Conservation (phyloP, 2,797 vertebrate genomes). For the Anniella stebbinsi region DNA sequence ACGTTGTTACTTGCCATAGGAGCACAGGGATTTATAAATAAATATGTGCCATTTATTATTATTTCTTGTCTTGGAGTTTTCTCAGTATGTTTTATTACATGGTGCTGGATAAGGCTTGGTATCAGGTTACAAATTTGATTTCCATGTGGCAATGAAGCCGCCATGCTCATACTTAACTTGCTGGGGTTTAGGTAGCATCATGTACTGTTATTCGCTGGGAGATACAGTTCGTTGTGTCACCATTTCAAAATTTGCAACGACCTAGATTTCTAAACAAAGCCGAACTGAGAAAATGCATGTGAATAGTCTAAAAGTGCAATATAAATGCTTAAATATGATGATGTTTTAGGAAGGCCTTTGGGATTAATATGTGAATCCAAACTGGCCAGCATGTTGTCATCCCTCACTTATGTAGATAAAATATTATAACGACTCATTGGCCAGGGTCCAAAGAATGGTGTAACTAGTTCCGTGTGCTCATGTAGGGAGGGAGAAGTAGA, state of each 20-base stretch:
- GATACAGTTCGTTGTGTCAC: not conserved
- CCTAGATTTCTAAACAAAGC: not conserved
- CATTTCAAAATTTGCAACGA: not conserved
- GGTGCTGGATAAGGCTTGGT: not conserved
- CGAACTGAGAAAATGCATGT: not conserved
- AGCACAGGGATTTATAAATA: not conserved
- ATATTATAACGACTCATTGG: conserved; percentile 19
- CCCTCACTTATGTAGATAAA: conserved; percentile 15
- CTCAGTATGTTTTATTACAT: not conserved
- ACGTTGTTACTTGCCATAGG: not conserved
- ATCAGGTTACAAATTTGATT: not conserved
- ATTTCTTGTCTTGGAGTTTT: not conserved
- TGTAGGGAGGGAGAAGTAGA: not conserved
- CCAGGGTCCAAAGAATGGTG: not conserved
- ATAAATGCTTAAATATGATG: conserved; percentile 1
- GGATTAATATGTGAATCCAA: conserved; percentile 10
- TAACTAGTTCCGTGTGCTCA: not conserved
- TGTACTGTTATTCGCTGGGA: not conserved
- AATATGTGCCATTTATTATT: not conserved
- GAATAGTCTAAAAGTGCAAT: not conserved
- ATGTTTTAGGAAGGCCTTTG: conserved; percentile 28
- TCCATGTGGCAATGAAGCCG: not conserved
- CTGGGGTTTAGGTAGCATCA: not conserved
- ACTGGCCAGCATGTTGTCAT: not conserved
- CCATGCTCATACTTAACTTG: not conserved